Conservation (phyloP, 2,113 vertebrate genomes). For the Sakesphorus luctuosus region DNA sequence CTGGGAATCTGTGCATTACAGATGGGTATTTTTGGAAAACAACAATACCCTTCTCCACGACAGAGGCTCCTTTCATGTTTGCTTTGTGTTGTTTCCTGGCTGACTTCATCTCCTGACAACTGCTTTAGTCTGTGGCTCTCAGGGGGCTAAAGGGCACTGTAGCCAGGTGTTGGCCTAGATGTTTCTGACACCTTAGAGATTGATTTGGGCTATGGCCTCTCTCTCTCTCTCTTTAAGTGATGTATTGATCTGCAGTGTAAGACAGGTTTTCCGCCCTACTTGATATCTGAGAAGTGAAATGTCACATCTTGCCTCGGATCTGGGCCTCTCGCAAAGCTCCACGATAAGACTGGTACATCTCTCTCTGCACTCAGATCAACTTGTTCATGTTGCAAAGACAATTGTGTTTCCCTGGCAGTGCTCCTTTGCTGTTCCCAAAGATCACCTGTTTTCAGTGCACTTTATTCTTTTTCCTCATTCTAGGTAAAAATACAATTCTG, state of each 20-base stretch:
- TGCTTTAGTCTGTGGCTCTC: neutral
- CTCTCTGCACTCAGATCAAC: accelerated
- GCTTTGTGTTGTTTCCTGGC: neutral
- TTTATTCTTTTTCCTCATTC: neutral
- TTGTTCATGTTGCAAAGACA: neutral
- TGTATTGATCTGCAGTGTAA: neutral
- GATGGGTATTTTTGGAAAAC: neutral
- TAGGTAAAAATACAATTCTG: neutral
- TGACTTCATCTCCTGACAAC: neutral
- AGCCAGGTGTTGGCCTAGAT: neutral
- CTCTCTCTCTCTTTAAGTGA: neutral
- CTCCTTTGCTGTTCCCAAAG: neutral
- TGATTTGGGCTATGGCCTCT: neutral
- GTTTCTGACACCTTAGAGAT: neutral
- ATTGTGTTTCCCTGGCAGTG: neutral
- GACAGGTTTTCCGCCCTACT: neutral
- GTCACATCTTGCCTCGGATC: neutral
- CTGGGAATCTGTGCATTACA: neutral
- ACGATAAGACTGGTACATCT: accelerated
- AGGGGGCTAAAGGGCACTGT: neutral
- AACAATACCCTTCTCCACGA: neutral
- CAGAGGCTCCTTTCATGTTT: neutral
- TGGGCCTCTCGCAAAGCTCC: neutral
- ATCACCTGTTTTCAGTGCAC: neutral
- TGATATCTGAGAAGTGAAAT: neutral